Evolutionary conservation across 2,888 invertebrate genomes (phyloP).

Genomic region (Ephialtes manifestator): DNA sequence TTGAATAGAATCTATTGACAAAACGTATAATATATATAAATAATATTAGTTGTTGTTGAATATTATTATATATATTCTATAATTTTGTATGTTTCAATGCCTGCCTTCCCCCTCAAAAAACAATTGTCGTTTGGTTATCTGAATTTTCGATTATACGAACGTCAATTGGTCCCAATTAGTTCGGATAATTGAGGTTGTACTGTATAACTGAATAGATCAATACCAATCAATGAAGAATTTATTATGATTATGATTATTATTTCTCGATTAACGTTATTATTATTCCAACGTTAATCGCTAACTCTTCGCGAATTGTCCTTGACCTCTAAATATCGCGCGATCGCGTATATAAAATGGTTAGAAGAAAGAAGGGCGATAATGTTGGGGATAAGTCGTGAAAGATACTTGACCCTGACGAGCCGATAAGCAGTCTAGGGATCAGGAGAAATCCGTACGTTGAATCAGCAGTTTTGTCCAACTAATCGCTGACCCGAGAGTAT

Average conservation of each 20-base stretch:
- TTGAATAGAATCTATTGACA: too few relatives aligned
- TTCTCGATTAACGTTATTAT: slow-evolving; percentile 7
- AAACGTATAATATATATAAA: too few relatives aligned
- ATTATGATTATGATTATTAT: slow-evolving; percentile 9
- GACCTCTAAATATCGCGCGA: slow-evolving; percentile 27
- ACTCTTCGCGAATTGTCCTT: not conserved
- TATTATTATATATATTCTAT: too few relatives aligned
- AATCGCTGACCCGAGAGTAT: slow-evolving; percentile 16
- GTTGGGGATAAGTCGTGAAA: slow-evolving; percentile 2
- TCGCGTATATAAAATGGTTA: not conserved
- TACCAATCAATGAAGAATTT: not conserved
- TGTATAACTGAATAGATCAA: not conserved
- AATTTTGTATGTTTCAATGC: too few relatives aligned
- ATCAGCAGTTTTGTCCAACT: not conserved
- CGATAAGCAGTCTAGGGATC: slow-evolving; percentile 12
- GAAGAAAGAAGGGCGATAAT: not conserved
- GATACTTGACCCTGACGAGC: slow-evolving; percentile 10
- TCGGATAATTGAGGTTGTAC: not conserved
- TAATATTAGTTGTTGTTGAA: too few relatives aligned
- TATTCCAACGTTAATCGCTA: slow-evolving; percentile 18
- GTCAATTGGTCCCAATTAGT: not conserved
- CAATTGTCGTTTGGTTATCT: too few relatives aligned
- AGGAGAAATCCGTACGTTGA: slow-evolving; percentile 13
- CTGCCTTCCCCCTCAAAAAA: too few relatives aligned
- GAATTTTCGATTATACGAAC: too few relatives aligned